Percentiles rank a stretch among this genome's conserved stretches.
Conservation (phyloP, 2,888 invertebrate species). For the Cactoblastis cactorum region DNA sequence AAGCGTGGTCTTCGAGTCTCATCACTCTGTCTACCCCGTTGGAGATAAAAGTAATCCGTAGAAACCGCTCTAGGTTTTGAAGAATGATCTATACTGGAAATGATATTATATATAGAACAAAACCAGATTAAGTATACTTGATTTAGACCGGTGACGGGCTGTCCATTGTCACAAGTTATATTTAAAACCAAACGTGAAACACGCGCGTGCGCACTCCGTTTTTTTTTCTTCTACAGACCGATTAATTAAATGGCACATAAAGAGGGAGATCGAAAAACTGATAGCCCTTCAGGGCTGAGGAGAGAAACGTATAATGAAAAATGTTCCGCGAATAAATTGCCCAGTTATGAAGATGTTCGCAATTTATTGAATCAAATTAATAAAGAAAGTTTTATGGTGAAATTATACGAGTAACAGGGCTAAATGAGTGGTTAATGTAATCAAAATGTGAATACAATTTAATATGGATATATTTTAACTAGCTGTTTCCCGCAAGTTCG, state of each 20-base stretch:
- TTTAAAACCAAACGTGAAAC: conserved; percentile 60
- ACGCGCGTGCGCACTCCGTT: conserved; percentile 44
- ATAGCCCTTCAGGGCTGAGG: conserved; percentile 29
- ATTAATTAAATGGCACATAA: conserved; percentile 60
- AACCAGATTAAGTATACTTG: conserved; percentile 45
- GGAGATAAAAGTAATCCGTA: no score
- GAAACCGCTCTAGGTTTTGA: background rate
- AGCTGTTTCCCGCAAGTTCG: no score
- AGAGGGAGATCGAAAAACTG: conserved; percentile 43
- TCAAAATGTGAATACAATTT: conserved; percentile 23
- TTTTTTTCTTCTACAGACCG: conserved; percentile 34
- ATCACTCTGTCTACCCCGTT: no score
- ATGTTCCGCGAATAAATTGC: background rate
- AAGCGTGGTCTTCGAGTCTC: no score
- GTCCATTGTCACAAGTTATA: conserved; percentile 69
- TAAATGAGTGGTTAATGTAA: conserved; percentile 10
- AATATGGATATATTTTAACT: conserved; percentile 20
- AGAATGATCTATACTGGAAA: background rate
- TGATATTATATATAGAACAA: conserved; percentile 19
- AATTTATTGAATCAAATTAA: background rate
- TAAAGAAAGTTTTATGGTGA: conserved; percentile 1
- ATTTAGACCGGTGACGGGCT: conserved; percentile 57
- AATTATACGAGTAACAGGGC: conserved; percentile 4
- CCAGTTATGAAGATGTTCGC: background rate
- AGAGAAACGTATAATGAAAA: background rate